Evolutionary conservation across 30 jellyfish, hydroid and myxozoan species (phyloP), one percentile per base, ranked within the genome.

Genomic region (Haliclystus octoradiatus): DNA sequence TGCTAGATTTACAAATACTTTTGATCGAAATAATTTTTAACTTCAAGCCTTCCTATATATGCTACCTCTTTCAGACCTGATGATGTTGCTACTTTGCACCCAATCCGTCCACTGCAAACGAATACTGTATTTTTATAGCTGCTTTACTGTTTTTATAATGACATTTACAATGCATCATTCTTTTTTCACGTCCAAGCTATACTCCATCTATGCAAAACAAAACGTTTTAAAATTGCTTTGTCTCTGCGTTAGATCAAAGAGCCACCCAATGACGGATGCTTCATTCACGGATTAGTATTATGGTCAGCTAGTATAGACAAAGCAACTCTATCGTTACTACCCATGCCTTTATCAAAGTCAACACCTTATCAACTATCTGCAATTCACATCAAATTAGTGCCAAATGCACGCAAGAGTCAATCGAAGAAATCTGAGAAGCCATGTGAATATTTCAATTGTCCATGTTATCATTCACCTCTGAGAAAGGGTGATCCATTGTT

Each of bases 291-390:
- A 19, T 26, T 76, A 13, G 71, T 50, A 34, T 52, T 84, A 15
- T 84, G 95, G 95, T 92, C 86, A 23, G 63, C 85, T 67, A 65
- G 79, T 40, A 76, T 92, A 92, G 95, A 84, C 70, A 84, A 84
- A 74, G 80, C 95, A 25, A 74, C 83, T 25, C 76, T 82, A 3
- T 92, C 76, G 29, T n/a, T n/a, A n/a, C 60, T 84, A 22, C 92
- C 71, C 49, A 92, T 76, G 35, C 83, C 78, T 7, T 88, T 92
- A 46, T 87, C 95, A 28, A 84, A 71, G 60, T 30, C 82, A 12
- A 87, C 71, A 47, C 86, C 92, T 3, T 73, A 83, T 62, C 80
- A 69, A 26, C 83, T 84, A 23, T 92, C 95, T 5, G 95, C 77
- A 2, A 62, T 84, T 30, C 95, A 84, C 69, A 78, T 84, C 40